Evolutionary conservation across 2,888 invertebrate species (phyloP).

Genomic region (Ochropleura plecta): DNA sequence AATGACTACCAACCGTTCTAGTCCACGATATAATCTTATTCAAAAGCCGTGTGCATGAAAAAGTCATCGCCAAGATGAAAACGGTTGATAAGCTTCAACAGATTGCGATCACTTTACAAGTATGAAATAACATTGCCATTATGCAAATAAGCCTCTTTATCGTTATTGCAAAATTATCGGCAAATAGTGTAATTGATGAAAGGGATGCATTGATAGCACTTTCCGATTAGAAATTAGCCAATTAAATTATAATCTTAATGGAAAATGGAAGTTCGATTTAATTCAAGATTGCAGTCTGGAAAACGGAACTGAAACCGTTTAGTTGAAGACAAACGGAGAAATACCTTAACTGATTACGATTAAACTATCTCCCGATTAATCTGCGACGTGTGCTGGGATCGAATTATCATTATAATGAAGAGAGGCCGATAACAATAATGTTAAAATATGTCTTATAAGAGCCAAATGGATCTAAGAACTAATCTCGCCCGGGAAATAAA

Average conservation of each 20-base stretch:
- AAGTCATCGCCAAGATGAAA: constrained; percentile 7
- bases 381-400: constrained; percentile 29
- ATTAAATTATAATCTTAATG: constrained; percentile 35
- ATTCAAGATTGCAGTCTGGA: constrained; percentile 26
- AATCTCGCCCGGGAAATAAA: not conserved
- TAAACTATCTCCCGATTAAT: constrained; percentile 46
- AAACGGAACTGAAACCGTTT: constrained; percentile 20
- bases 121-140: not conserved
- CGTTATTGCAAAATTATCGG: not conserved
- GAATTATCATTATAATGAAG: constrained; percentile 27
- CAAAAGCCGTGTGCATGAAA: not conserved
- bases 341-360: constrained; percentile 39
- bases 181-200: not conserved
- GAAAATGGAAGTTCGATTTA: constrained; percentile 23
- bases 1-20: not conserved
- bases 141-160: constrained; percentile 3
- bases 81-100: constrained; percentile 10
- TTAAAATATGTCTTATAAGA: constrained; percentile 15
- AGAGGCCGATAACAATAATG: constrained; percentile 13
- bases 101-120: not conserved
- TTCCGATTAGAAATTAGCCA: constrained; percentile 8
- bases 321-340: constrained; percentile 20
- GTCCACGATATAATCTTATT: constrained; percentile 3
- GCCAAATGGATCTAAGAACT: not conserved
- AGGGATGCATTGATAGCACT: not conserved